Percentiles rank a stretch among this genome's conserved stretches.
phyloP scores from a whole-genome alignment of 2,113 vertebrate species.

The Varanus komodoensis region DNA sequence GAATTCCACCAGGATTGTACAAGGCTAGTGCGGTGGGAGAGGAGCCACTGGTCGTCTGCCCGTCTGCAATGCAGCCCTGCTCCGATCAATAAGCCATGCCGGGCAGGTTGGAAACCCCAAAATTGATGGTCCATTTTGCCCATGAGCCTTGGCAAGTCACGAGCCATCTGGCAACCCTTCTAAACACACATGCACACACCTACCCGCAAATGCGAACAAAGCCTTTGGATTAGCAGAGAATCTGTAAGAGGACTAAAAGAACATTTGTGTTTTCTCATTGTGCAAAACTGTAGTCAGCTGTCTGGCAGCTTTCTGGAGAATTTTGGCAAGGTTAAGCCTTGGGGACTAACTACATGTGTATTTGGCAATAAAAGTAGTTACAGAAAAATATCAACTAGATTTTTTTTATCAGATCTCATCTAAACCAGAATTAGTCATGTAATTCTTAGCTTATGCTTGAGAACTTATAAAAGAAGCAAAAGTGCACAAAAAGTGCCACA shows the following conservation, averaged over 20 bases:
- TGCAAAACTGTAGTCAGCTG: not conserved
- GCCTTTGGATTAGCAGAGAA: not conserved
- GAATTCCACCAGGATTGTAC: not conserved
- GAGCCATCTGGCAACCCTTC: not conserved
- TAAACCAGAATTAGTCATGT: constrained; percentile 3
- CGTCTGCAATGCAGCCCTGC: not conserved
- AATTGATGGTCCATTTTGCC: not conserved
- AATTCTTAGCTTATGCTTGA: not conserved
- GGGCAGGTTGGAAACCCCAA: not conserved
- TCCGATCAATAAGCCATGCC: not conserved
- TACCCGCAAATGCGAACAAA: not conserved
- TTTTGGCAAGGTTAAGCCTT: not conserved
- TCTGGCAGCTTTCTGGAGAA: not conserved
- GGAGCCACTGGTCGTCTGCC: not conserved
- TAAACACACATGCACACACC: not conserved
- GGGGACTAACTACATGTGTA: not conserved
- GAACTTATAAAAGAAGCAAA: not conserved
- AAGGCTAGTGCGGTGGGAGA: not conserved
- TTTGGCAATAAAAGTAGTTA: not conserved
- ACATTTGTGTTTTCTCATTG: not conserved
- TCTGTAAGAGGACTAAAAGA: not conserved
- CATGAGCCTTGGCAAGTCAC: not conserved
- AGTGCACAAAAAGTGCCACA: not conserved
- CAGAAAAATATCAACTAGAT: not conserved
- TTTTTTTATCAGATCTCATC: constrained; percentile 20